A percentile compares a stretch with the other conserved stretches of the same genome.
phyloP scores from a whole-genome alignment of 2,888 invertebrate genomes.

The Drosophila mimetica region DNA sequence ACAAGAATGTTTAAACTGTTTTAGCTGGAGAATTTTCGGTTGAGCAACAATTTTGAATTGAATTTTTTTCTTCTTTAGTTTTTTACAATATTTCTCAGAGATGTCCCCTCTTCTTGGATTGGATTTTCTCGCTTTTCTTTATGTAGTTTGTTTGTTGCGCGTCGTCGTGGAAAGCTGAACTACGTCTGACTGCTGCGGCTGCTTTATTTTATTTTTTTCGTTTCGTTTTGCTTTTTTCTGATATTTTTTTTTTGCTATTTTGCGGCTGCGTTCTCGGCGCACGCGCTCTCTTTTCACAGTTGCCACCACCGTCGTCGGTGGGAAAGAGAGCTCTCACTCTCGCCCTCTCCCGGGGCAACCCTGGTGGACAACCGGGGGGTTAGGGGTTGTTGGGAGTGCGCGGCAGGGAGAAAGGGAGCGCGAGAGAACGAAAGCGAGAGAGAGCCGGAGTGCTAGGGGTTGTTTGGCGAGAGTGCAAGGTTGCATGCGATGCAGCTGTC shows the following conservation, averaged over 20 bases:
- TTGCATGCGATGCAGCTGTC: constrained; percentile 57
- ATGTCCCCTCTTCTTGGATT: constrained; percentile 21
- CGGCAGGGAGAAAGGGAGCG: constrained; percentile 3
- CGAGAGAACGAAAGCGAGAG: constrained; percentile 1
- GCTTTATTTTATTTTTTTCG: constrained; percentile 44
- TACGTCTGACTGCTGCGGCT: constrained; percentile 66
- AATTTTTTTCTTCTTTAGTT: not conserved
- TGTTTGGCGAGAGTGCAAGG: constrained; percentile 55
- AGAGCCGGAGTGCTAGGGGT: constrained; percentile 26
- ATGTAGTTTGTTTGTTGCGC: constrained; percentile 48
- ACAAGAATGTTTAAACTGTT: constrained; percentile 15
- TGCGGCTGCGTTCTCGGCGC: constrained; percentile 59
- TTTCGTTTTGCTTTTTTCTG: constrained; percentile 34
- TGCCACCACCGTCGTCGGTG: constrained; percentile 46
- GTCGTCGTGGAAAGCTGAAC: constrained; percentile 71
- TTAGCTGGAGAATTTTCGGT: not conserved
- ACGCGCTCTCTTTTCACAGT: constrained; percentile 46
- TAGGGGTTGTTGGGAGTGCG: constrained; percentile 10
- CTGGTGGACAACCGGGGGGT: constrained; percentile 6
- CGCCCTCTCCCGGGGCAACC: constrained; percentile 9
- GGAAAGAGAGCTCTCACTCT: constrained; percentile 23
- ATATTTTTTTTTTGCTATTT: constrained; percentile 28
- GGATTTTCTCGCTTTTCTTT: constrained; percentile 27
- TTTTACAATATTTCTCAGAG: constrained; percentile 13
- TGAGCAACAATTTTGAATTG: constrained; percentile 7